phyloP scores from a whole-genome alignment of 2,113 vertebrate species.

The Trematomus loennbergii region DNA sequence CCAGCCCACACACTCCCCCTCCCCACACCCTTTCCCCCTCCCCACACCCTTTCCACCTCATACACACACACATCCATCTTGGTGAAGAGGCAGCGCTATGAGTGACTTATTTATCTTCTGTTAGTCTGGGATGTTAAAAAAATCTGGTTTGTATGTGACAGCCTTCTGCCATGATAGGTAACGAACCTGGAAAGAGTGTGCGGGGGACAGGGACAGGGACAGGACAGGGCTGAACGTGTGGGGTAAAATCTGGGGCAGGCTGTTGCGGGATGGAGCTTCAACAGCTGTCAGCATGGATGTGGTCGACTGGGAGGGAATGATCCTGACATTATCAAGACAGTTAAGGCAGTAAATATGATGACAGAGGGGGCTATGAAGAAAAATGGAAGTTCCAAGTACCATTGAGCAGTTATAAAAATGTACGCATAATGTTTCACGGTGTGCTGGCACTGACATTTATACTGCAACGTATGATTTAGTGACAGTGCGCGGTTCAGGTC shows the following conservation, averaged over 20 bases:
- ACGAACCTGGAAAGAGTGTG: conserved; percentile 28
- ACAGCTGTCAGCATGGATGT: conserved; percentile 38
- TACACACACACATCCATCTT: conserved; percentile 41
- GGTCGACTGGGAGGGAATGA: conserved; percentile 22
- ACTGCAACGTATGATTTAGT: conserved; percentile 31
- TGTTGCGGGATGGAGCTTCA: conserved; percentile 35
- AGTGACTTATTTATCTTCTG: conserved; percentile 55
- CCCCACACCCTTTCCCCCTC: conserved; percentile 23
- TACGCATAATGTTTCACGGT: conserved; percentile 34
- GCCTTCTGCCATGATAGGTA: conserved; percentile 53
- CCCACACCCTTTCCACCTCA: conserved; percentile 22
- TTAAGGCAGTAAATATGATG: conserved; percentile 12
- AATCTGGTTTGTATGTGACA: conserved; percentile 34
- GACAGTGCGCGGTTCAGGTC: conserved; percentile 17
- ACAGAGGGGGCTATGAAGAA: conserved; percentile 6
- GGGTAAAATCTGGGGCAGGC: conserved; percentile 67
- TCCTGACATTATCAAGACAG: conserved; percentile 35
- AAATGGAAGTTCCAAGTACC: conserved; percentile 4
- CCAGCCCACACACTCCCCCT: conserved; percentile 63
- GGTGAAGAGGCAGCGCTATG: conserved; percentile 36
- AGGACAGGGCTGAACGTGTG: conserved; percentile 13
- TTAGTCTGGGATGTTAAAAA: conserved; percentile 42
- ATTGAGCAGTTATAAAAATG: conserved; percentile 10
- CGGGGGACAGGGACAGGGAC: conserved; percentile 1
- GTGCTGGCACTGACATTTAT: conserved; percentile 31